These are phyloP conservation scores for Furnarius figulus DNA, from an alignment of 2,113 vertebrate species.

Conservation along the genomic window DNA sequence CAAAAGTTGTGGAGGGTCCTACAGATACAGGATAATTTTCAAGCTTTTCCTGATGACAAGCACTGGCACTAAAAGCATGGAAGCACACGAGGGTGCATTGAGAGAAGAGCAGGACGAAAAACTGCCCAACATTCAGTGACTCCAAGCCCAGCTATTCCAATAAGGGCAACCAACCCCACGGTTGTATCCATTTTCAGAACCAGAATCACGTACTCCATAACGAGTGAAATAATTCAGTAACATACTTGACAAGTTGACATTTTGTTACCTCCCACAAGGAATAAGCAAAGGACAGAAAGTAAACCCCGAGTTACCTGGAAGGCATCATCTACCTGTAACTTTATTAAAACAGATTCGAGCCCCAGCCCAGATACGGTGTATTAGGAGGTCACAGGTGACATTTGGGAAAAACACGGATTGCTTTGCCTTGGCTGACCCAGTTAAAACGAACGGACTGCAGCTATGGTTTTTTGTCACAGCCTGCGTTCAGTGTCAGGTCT, in stretches of 20 bases:
- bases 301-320: not conserved
- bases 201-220: not conserved
- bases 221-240: not conserved
- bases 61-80: not conserved
- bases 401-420: not conserved
- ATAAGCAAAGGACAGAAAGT: not conserved
- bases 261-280: not conserved
- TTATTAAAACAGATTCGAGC: not conserved
- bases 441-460: not conserved
- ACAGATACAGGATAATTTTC: not conserved
- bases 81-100: fast-evolving
- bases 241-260: not conserved
- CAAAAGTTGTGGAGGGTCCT: not conserved
- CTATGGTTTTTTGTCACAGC: not conserved
- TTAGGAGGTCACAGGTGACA: not conserved
- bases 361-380: fast-evolving
- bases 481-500: not conserved
- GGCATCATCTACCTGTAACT: not conserved
- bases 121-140: too few species aligned
- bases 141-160: not conserved
- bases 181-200: not conserved
- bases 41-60: not conserved
- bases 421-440: not conserved
- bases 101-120: not conserved
- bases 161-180: fast-evolving